Evolutionary conservation across 2,888 invertebrate species (phyloP).

Genomic region (Muschampia plurimacula): DNA sequence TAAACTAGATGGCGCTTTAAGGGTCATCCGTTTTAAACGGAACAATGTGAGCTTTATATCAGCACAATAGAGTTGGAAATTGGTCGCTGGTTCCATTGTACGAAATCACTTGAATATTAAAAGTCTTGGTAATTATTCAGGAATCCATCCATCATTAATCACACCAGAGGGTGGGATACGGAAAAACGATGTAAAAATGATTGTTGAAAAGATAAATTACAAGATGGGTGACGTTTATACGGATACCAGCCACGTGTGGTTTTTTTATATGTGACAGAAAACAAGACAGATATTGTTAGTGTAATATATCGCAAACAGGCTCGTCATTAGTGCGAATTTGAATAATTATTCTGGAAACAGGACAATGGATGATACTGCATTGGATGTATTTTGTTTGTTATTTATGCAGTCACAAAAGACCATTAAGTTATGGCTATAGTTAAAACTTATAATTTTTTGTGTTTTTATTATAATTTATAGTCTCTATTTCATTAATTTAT

Average conservation of each 20-base stretch:
- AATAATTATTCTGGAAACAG: slow-evolving; percentile 29
- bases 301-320: slow-evolving; percentile 59
- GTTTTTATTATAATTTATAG: not conserved
- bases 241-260: slow-evolving; percentile 61
- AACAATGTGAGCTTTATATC: slow-evolving; percentile 58
- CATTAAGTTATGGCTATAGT: slow-evolving; percentile 8
- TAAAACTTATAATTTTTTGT: slow-evolving; percentile 3
- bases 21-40: slow-evolving; percentile 70
- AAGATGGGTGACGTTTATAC: slow-evolving; percentile 80
- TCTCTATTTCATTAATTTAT: not conserved
- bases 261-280: slow-evolving; percentile 50
- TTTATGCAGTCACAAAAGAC: slow-evolving; percentile 6
- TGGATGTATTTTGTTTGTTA: slow-evolving; percentile 17
- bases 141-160: slow-evolving; percentile 86
- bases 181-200: slow-evolving; percentile 82
- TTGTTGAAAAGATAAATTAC: slow-evolving; percentile 84
- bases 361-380: slow-evolving; percentile 12
- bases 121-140: slow-evolving; percentile 86
- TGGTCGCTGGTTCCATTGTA: slow-evolving; percentile 43
- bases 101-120: slow-evolving; percentile 85
- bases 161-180: slow-evolving; percentile 74
- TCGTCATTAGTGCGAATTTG: slow-evolving; percentile 43
- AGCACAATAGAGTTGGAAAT: slow-evolving; percentile 53
- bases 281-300: slow-evolving; percentile 59
- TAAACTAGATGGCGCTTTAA: slow-evolving; percentile 56